phyloP scores from a whole-genome alignment of 2,797 vertebrate species.

The Acestrorhynchus altus region DNA sequence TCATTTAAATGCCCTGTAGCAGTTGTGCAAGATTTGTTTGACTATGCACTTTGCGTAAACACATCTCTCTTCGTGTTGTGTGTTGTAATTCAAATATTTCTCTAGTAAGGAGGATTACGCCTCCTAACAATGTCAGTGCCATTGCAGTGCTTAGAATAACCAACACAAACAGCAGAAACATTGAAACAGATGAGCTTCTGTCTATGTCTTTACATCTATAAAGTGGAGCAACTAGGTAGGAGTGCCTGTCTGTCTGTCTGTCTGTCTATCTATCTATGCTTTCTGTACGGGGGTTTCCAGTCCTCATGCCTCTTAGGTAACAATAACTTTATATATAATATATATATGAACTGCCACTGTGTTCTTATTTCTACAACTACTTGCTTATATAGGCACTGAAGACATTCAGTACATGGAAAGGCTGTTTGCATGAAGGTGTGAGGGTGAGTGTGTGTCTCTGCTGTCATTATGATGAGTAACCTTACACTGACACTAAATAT shows the following conservation, averaged over 20 bases:
- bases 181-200: too few relatives aligned
- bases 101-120: background rate
- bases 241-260: too few relatives aligned
- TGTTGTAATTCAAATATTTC: background rate
- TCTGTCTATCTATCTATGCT: too few relatives aligned
- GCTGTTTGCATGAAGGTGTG: background rate
- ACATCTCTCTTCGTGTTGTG: background rate
- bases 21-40: background rate
- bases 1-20: background rate
- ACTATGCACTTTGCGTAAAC: background rate
- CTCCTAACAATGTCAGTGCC: too few relatives aligned
- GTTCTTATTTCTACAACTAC: background rate
- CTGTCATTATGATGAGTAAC: slow-evolving; percentile 15
- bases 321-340: too few relatives aligned
- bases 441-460: background rate
- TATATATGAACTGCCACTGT: too few relatives aligned
- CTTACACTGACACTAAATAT: background rate
- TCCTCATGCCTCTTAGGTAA: too few relatives aligned
- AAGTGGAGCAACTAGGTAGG: too few relatives aligned
- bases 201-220: too few relatives aligned
- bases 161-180: too few relatives aligned
- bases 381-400: background rate
- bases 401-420: background rate
- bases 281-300: too few relatives aligned
- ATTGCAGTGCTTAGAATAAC: too few relatives aligned